Conservation (phyloP, 2,797 vertebrate species). For the Phyllotis vaccarum region DNA sequence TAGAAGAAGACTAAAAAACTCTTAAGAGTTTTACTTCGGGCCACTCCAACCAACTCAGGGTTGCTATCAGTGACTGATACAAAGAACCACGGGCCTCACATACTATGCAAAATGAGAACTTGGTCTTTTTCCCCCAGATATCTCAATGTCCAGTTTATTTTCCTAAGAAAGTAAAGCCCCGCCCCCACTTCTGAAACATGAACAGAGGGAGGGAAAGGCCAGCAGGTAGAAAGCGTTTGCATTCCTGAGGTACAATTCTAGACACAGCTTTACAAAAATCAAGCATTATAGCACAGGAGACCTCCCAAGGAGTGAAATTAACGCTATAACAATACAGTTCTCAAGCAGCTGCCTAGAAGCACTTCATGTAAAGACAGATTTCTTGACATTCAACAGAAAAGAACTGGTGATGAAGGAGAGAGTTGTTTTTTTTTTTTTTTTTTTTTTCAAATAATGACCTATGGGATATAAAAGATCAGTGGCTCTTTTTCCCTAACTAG, state of each 20-base stretch:
- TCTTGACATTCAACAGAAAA: background rate
- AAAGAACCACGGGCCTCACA: background rate
- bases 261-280: background rate
- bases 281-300: background rate
- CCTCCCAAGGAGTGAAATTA: background rate
- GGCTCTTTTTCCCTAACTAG: background rate
- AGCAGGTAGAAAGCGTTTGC: background rate
- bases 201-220: background rate
- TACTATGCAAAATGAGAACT: background rate
- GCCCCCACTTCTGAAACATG: background rate
- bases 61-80: background rate
- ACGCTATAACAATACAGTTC: background rate
- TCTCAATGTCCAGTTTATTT: background rate
- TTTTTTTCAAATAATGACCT: background rate
- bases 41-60: background rate
- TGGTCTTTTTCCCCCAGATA: background rate
- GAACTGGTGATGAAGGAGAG: background rate
- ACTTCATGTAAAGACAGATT: background rate
- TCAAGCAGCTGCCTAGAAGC: background rate
- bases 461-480: background rate
- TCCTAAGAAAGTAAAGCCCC: background rate
- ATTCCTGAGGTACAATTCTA: background rate
- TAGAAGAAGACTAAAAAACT: background rate
- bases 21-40: background rate
- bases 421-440: no score